Evolutionary conservation across 2,113 vertebrate species (phyloP), one percentile per base, ranked within the genome.

Genomic region (Oreochromis niloticus): DNA sequence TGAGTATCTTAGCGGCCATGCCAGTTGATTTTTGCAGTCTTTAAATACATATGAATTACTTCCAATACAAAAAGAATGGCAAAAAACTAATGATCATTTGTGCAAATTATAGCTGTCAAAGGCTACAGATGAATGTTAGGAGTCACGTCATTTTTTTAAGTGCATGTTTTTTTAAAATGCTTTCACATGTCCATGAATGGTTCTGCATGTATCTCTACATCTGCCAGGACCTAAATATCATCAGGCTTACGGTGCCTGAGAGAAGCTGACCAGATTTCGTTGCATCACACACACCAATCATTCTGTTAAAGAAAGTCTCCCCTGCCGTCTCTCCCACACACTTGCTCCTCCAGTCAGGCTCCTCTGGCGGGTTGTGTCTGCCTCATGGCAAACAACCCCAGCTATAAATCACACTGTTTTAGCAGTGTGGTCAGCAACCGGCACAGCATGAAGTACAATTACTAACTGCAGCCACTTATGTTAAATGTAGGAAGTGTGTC

Each of bases 391-490:
- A 91, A 85, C 87, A 81, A 78, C 27, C 52, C 54, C 19, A 30
- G 2, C 80, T 16, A 86, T 92, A 88, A 94, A 94, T 91, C 88
- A 90, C 12, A 66, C 82, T 54, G 78, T 13, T 3, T 85, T 61
- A 83, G 59, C 54, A 56, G 75, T 22, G n/a, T 30, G 52, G 86
- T 73, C 83, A 86, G 80, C 66, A 85, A 52, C 61, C 56, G 86
- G 68, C 54, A 32, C 79, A 87, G 84, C 86, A 14, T 78, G 71
- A 9, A 57, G 19, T 63, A 32, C 75, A 59, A 87, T 85, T 82
- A 80, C 87, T 71, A 46, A 87, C 81, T 83, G 63, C 56, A 75
- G 85, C 81, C 80, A 86, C 63, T 88, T 68, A 39, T 81, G 41
- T 79, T 59, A 63, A 83, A 88, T 83, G 6, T 57, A 30, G 52